phyloP scores from a whole-genome alignment of 2,113 vertebrate genomes.

The Anguilla rostrata region DNA sequence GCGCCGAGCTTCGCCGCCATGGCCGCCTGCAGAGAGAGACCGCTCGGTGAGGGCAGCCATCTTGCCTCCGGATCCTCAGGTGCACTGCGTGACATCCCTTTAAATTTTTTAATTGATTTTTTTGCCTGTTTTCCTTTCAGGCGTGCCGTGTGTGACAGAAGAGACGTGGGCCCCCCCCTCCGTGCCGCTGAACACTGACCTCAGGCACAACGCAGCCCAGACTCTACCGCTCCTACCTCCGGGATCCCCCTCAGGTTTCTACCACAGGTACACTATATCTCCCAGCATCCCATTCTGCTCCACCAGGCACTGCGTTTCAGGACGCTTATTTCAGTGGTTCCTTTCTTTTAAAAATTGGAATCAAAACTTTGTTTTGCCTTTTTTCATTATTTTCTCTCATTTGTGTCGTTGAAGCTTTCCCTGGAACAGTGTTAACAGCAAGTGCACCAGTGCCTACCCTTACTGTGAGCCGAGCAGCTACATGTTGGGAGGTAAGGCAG shows the following conservation, averaged over 20 bases:
- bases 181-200: background rate
- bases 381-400: background rate
- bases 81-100: background rate
- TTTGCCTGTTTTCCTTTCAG: conserved; percentile 43
- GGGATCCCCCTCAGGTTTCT: background rate
- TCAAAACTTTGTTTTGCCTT: background rate
- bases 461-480: conserved; percentile 60
- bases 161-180: background rate
- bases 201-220: background rate
- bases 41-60: conserved; percentile 66
- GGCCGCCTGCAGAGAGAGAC: conserved; percentile 75
- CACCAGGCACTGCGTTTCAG: background rate
- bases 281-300: background rate
- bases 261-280: background rate
- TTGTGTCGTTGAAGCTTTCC: conserved; percentile 54
- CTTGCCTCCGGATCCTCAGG: background rate
- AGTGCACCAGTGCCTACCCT: conserved; percentile 58
- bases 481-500: conserved; percentile 51
- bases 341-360: background rate
- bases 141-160: conserved; percentile 60
- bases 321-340: background rate
- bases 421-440: conserved; percentile 64
- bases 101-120: background rate
- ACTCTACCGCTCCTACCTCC: background rate
- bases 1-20: conserved; percentile 78